phyloP scores from a whole-genome alignment of 2,797 vertebrate genomes.

The Cynopterus sphinx region DNA sequence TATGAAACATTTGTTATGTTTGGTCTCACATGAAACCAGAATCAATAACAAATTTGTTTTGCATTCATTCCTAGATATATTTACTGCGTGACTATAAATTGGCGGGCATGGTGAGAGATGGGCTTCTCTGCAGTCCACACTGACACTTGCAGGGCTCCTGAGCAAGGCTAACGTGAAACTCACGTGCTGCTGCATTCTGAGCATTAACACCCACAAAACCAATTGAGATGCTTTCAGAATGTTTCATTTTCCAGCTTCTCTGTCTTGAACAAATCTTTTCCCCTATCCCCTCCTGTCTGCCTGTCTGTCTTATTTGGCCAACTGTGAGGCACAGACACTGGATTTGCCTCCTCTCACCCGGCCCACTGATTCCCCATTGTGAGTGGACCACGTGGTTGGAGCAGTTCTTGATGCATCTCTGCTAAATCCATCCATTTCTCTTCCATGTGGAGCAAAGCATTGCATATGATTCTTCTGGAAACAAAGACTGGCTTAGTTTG shows the following conservation, averaged over 20 bases:
- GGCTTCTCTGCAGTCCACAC: not conserved
- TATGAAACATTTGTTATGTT: not conserved
- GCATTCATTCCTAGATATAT: constrained; percentile 33
- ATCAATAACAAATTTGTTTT: constrained; percentile 57
- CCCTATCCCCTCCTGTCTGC: rapidly evolving
- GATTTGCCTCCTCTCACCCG: not conserved
- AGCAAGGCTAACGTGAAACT: not conserved
- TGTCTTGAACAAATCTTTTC: not conserved
- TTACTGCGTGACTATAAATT: constrained; percentile 21
- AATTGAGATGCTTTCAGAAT: not conserved
- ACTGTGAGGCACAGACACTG: not conserved
- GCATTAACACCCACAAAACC: not conserved
- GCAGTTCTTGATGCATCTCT: not conserved
- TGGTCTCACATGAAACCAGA: constrained; percentile 50
- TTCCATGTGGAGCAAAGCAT: not conserved
- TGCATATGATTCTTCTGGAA: not conserved
- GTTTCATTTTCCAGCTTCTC: not conserved
- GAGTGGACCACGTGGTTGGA: not conserved
- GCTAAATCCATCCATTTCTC: not conserved
- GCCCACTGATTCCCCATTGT: no score
- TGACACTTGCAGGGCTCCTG: not conserved
- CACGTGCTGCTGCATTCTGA: not conserved
- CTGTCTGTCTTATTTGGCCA: not conserved
- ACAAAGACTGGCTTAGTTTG: not conserved
- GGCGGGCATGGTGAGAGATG: not conserved